phyloP scores from a whole-genome alignment of 2,113 vertebrate genomes.

The Mastomys natalensis region DNA sequence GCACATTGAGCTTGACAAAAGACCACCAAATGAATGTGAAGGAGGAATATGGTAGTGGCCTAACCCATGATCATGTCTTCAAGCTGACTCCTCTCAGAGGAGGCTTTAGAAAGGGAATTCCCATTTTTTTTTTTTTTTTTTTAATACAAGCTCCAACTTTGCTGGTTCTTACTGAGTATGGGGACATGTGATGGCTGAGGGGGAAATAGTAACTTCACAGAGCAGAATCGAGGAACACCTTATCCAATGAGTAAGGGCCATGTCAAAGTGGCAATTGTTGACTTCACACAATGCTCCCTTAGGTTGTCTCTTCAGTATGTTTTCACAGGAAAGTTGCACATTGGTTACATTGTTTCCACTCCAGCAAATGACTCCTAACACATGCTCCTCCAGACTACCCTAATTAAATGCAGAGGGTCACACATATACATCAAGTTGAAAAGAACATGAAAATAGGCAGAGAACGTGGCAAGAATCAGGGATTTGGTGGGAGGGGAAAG shows the following conservation, averaged over 20 bases:
- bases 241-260: background rate
- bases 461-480: background rate
- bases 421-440: background rate
- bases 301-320: too few species aligned
- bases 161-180: background rate
- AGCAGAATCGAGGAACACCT: background rate
- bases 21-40: background rate
- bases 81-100: background rate
- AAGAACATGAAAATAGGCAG: background rate
- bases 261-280: background rate
- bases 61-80: background rate
- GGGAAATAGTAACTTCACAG: background rate
- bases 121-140: background rate
- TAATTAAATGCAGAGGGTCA: background rate
- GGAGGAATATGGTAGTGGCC: background rate
- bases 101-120: background rate
- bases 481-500: background rate
- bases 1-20: background rate
- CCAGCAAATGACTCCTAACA: background rate
- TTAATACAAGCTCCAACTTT: fast-evolving
- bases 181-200: background rate
- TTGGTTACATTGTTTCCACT: background rate
- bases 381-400: background rate
- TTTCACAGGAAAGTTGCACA: background rate
- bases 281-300: too few species aligned